These are phyloP conservation scores for Chiroxiphia lanceolata DNA, from an alignment of 2,797 vertebrate genomes.

Conservation along the genomic window DNA sequence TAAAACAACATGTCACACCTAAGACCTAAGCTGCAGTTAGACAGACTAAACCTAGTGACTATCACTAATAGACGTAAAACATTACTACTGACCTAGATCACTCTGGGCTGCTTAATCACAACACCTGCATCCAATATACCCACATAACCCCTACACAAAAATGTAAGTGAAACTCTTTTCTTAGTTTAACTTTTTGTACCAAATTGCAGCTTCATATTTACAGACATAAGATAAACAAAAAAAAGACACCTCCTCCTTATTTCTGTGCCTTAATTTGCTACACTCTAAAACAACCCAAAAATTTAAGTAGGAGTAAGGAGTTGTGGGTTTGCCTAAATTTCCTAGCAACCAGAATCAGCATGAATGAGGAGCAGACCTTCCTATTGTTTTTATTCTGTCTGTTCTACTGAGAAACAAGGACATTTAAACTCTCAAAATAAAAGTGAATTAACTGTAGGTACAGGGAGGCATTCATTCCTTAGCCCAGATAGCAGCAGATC, in stretches of 20 bases:
- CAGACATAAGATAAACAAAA: background rate
- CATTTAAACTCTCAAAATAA: background rate
- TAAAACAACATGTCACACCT: background rate
- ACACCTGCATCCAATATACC: background rate
- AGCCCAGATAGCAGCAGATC: background rate
- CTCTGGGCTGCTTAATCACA: background rate
- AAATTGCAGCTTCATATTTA: background rate
- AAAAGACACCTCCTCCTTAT: background rate
- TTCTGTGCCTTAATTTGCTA: background rate
- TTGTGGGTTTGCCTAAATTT: background rate
- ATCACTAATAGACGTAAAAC: background rate
- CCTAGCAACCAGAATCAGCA: background rate
- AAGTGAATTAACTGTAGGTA: background rate
- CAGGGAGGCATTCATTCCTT: background rate
- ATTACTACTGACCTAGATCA: background rate
- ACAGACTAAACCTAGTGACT: background rate
- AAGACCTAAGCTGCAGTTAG: background rate
- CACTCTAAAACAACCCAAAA: background rate
- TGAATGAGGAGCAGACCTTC: background rate
- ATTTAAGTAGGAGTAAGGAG: background rate
- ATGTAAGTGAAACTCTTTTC: background rate
- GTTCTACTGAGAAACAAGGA: background rate
- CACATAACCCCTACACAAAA: background rate
- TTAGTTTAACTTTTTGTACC: background rate
- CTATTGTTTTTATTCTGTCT: background rate